Percentiles rank a stretch among this genome's conserved stretches.
phyloP scores from a whole-genome alignment of 2,888 invertebrate genomes.

The Conchocele bisecta region DNA sequence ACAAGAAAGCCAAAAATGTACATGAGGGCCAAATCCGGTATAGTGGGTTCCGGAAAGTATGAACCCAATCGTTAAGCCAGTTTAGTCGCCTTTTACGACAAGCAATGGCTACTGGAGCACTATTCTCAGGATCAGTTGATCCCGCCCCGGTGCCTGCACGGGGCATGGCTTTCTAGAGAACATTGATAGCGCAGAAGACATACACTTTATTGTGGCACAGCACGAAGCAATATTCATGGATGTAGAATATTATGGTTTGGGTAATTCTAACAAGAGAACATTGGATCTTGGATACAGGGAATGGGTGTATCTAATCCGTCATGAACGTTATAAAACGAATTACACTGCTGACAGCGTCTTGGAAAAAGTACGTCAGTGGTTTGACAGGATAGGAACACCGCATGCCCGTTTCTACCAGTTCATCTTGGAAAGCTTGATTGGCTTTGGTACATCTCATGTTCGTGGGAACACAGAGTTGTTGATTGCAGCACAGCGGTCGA shows the following conservation, averaged over 20 bases:
- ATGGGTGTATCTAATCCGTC: conserved; percentile 64
- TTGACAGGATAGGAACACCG: conserved; percentile 47
- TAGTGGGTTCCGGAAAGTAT: no score
- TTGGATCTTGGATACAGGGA: conserved; percentile 57
- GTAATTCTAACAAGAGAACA: conserved; percentile 13
- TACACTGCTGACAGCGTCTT: conserved; percentile 60
- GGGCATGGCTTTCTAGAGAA: conserved; percentile 21
- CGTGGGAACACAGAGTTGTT: conserved; percentile 58
- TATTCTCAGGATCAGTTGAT: no score
- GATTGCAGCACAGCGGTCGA: conserved; percentile 44
- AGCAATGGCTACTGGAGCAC: no score
- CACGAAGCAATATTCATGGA: conserved; percentile 50
- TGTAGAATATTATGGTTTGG: background rate
- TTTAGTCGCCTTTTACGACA: no score
- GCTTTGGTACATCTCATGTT: conserved; percentile 48
- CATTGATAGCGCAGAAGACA: conserved; percentile 7
- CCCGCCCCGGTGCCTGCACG: no score
- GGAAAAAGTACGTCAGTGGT: conserved; percentile 54
- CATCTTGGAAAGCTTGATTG: conserved; percentile 57
- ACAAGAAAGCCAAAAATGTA: no score
- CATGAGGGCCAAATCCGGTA: no score
- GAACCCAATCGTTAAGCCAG: no score
- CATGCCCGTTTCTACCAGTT: conserved; percentile 60
- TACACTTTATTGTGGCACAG: conserved; percentile 25
- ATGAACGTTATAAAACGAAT: conserved; percentile 30